Percentiles rank a stretch among this genome's conserved stretches.
Conservation (phyloP, 2,113 vertebrate species). For the Tachysurus vachellii region DNA sequence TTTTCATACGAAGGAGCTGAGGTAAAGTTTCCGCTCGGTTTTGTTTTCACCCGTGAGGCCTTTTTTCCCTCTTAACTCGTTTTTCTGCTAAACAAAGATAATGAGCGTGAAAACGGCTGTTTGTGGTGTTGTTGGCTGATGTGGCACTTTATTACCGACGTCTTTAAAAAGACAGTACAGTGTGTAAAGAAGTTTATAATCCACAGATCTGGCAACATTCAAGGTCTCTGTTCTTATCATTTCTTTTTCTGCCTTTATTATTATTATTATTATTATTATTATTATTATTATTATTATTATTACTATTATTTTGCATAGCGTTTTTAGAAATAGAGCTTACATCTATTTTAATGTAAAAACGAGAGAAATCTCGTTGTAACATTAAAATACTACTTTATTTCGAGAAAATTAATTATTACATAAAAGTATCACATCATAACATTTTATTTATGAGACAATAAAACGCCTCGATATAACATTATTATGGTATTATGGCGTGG, state of each 20-base stretch:
- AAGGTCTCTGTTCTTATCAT: too few relatives aligned
- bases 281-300: too few relatives aligned
- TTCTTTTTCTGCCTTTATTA: background rate
- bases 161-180: background rate
- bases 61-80: background rate
- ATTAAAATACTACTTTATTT: background rate
- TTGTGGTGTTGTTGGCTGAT: background rate
- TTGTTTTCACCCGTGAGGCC: too few relatives aligned
- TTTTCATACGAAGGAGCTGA: background rate
- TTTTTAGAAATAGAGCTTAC: background rate
- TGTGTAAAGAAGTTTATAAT: background rate
- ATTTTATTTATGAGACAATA: too few relatives aligned
- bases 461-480: too few relatives aligned
- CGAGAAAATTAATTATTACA: background rate
- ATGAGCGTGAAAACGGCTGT: background rate
- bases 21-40: background rate
- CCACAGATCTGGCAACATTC: background rate
- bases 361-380: background rate
- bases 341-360: too few relatives aligned
- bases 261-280: background rate
- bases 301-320: too few relatives aligned
- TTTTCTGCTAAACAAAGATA: too few relatives aligned
- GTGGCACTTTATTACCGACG: background rate
- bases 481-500: background rate
- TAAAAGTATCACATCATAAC: too few relatives aligned